Evolutionary conservation across 2,888 invertebrate genomes (phyloP).

Genomic region (Endotricha flammealis): DNA sequence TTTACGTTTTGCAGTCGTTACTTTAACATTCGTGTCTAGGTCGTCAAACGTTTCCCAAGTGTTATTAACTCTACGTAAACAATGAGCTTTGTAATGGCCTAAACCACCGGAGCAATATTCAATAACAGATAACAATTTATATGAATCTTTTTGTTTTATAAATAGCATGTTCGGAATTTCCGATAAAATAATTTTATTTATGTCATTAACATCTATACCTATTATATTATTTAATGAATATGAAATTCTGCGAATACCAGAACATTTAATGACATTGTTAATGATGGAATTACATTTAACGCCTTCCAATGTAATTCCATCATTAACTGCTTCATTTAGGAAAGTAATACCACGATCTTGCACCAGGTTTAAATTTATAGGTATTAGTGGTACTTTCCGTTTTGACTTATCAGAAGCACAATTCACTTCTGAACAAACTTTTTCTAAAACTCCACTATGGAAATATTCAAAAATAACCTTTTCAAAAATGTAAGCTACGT

Average conservation of each 20-base stretch:
- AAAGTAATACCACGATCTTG: no score
- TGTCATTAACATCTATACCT: background rate
- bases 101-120: constrained; percentile 1
- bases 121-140: constrained; percentile 2
- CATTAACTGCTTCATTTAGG: no score
- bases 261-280: background rate
- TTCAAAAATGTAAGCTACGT: background rate
- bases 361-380: no score
- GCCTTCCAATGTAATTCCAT: background rate
- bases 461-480: no score
- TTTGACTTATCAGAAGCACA: background rate
- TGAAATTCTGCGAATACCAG: no score
- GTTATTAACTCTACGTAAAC: background rate
- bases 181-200: constrained; percentile 2
- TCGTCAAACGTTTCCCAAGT: background rate
- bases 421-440: background rate
- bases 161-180: constrained; percentile 2
- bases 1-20: constrained; percentile 3
- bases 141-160: constrained; percentile 1
- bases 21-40: constrained; percentile 2
- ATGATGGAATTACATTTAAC: background rate
- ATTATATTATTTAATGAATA: background rate
- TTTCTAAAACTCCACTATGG: background rate
- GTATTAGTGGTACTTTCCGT: background rate
- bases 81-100: constrained; percentile 4